Base-by-base conservation (phyloP, 92 coral and sea anemone genomes). In the Palythoa grandiflora region DNA sequence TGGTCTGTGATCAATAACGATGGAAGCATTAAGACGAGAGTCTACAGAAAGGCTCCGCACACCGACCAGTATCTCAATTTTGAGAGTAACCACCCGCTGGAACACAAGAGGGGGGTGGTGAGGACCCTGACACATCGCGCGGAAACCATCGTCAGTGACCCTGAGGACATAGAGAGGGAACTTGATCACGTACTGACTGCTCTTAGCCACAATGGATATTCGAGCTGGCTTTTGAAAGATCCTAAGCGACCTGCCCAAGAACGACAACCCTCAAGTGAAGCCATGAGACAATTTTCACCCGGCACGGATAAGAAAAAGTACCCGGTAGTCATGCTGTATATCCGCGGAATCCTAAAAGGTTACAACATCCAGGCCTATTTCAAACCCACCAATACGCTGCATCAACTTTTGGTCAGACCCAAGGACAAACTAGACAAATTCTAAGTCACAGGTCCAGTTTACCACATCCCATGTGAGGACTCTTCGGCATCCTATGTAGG, bases 301-400 rank as follows among this genome's bases (percentile, higher is more conserved):
- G 39, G 74, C 74, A 70, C 74, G 39, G 65, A 0, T 17, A 57
- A 57, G 65, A 9, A 57, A 17, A 57, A 57, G 47, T 57, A 57
- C 65, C 28, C 74, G 47, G 75, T 70, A 70, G 75, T 70, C 75
- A 70, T 70, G 39, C 39, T 48, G 75, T 70, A 70, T 13, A 70
- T 70, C 75, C 38, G 48, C 75, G 75, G 75, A 70, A 70, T 70
- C 44, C 75, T 70, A 70, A 70, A 70, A 70, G 75, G 47, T 19
- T 70, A 70, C 75, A 68, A 68, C 28, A 68, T 68, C 36, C 73
- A 15, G 73, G 73, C 73, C 74, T 70, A 19, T 70, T 70, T 21
- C 74, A 70, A 70, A 70, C 74, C 37, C 39, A 70, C 40, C 74
- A 70, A 70, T 70, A 70, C 47, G 74, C 39, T 70, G 39, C 38